Percentiles rank a stretch among this genome's conserved stretches.
Evolutionary conservation across 2,113 vertebrate species (phyloP).

Genomic region (Pygoscelis adeliae): DNA sequence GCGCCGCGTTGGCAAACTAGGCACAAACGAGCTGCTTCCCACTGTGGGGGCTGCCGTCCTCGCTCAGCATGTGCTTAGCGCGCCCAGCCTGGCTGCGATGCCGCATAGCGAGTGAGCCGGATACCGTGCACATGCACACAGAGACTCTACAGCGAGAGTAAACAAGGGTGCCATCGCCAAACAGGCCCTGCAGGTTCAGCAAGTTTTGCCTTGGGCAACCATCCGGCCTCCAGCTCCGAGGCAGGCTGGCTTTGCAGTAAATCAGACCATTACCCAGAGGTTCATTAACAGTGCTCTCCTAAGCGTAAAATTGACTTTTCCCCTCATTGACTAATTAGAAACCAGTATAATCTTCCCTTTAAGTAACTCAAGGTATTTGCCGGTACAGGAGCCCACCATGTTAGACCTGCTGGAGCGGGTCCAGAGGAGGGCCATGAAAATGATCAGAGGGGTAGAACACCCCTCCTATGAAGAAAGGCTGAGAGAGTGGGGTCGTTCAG

Average conservation of each 20-base stretch:
- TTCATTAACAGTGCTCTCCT: slow-evolving; percentile 11
- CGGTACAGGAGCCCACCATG: not conserved
- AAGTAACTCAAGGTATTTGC: not conserved
- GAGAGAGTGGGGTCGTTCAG: not conserved
- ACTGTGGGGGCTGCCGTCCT: not conserved
- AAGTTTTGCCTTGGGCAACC: not conserved
- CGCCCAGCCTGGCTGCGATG: not conserved
- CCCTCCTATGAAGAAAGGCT: not conserved
- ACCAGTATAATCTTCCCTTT: not conserved
- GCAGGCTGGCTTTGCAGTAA: not conserved
- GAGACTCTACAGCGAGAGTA: not conserved
- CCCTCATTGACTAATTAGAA: not conserved
- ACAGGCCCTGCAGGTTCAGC: not conserved
- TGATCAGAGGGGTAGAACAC: not conserved
- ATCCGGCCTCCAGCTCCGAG: not conserved
- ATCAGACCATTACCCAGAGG: not conserved
- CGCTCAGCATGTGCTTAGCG: fast-evolving
- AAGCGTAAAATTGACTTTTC: not conserved
- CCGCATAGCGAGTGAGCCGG: fast-evolving
- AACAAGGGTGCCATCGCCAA: not conserved
- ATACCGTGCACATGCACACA: fast-evolving
- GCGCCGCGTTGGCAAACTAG: not conserved
- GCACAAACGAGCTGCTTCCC: not conserved
- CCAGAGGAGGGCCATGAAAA: not conserved
- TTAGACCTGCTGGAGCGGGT: not conserved